A percentile compares a stretch with the other conserved stretches of the same genome.
Evolutionary conservation across 2,888 invertebrate species (phyloP).

Genomic region (Mechanitis messenoides): DNA sequence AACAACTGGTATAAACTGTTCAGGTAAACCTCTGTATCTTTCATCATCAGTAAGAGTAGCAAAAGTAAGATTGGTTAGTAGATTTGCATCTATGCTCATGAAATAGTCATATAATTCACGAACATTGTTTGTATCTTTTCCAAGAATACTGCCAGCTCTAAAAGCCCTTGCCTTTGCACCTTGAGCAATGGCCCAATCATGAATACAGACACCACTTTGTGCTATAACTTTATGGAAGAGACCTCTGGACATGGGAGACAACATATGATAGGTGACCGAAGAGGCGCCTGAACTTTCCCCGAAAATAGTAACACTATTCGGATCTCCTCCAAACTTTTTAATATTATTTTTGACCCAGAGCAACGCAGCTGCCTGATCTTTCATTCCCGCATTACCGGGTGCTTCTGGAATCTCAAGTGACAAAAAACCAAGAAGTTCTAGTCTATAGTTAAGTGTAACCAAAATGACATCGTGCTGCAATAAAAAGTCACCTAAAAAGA

Average conservation of each 20-base stretch:
- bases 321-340: conserved; percentile 52
- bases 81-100: conserved; percentile 36
- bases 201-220: conserved; percentile 58
- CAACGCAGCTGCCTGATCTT: conserved; percentile 58
- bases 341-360: conserved; percentile 56
- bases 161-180: conserved; percentile 27
- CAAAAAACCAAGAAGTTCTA: conserved; percentile 56
- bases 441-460: conserved; percentile 58
- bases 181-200: conserved; percentile 43
- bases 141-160: conserved; percentile 31
- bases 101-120: conserved; percentile 35
- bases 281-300: conserved; percentile 63
- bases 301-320: conserved; percentile 54
- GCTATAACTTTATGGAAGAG: conserved; percentile 59
- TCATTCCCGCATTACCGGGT: conserved; percentile 59
- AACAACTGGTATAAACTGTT: conserved; percentile 48
- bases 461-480: conserved; percentile 51
- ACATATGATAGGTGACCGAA: conserved; percentile 53
- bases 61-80: conserved; percentile 39
- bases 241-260: conserved; percentile 59
- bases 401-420: conserved; percentile 56
- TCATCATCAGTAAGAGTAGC: conserved; percentile 45
- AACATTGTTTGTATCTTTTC: conserved; percentile 30
- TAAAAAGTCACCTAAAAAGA: conserved; percentile 53
- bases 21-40: conserved; percentile 43